phyloP scores from a whole-genome alignment of 2,797 vertebrate genomes.

The Taeniopygia guttata region DNA sequence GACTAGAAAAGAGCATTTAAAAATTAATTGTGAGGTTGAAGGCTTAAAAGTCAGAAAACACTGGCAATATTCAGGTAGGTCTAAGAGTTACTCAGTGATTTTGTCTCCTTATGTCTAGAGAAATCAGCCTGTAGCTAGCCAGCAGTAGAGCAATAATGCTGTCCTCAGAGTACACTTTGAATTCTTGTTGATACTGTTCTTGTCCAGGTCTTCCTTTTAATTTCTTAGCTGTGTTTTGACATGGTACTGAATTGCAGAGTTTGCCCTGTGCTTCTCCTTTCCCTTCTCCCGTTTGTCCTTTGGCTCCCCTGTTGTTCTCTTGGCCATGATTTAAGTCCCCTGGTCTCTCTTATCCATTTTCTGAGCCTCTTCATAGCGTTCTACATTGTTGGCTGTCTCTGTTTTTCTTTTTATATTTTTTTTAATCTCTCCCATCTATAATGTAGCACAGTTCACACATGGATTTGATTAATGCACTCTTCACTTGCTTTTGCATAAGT shows the following conservation, averaged over 20 bases:
- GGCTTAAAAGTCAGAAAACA: background rate
- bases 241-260: background rate
- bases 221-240: background rate
- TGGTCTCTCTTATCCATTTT: constrained; percentile 11
- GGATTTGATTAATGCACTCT: constrained; percentile 34
- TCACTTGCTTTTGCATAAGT: background rate
- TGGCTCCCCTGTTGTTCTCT: constrained; percentile 34
- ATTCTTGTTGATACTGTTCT: background rate
- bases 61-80: background rate
- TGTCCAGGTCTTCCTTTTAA: background rate
- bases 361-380: constrained; percentile 8
- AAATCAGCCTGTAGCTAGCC: background rate
- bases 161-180: background rate
- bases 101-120: background rate
- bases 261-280: background rate
- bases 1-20: background rate
- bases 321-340: background rate
- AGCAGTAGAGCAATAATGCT: background rate
- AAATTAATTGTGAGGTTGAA: background rate
- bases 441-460: background rate
- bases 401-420: background rate
- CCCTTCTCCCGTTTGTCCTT: background rate
- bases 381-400: background rate
- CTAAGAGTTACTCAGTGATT: background rate
- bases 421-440: background rate